Base-by-base conservation (phyloP, 2,888 invertebrate species). In the Autographa gamma region DNA sequence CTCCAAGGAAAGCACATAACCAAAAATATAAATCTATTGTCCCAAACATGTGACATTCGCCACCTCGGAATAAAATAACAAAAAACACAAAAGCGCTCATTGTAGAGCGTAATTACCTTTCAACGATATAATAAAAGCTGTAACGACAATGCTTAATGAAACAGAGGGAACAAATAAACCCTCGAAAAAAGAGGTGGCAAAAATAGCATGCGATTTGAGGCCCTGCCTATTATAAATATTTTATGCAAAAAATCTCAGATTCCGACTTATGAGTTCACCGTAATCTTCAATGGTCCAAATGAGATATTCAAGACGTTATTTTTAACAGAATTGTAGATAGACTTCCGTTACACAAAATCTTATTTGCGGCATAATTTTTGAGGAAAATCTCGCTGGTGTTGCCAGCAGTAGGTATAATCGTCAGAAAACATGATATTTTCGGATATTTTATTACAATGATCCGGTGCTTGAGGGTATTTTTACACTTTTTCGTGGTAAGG, bases 171-270 rank as follows among this genome's bases (percentile, higher is more conserved):
- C 76, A 83, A 85, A 87, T 83, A 84, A 83, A 85, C 80, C 74
- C 73, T 69, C 76, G 78, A 79, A 83, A 85, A 87, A 85, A 84
- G 74, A 82, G 85, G 84, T 86, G 85, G 82, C 79, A 82, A 74
- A 84, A 84, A 76, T 82, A 80, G 85, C 86, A 86, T 86, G 79
- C 79, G 81, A 87, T 85, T 83, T 75, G 67, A 71, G 75, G 85
- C 84, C 87, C 86, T 85, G 83, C 76, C 80, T 82, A 83, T 86
- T 86, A 86, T 91, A 91, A 92, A 92, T 92, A 91, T 90, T 93
- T 90, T 88, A 92, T 89, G 88, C 83, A 87, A 90, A 90, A 89
- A 87, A 85, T 85, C 76, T 76, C 69, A 77, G 74, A 72, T 77
- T 75, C 74, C 70, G 82, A 81, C 81, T 84, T 80, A 67, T 76